These are phyloP conservation scores for Halesus radiatus DNA, from an alignment of 1,140 invertebrate genomes.

Conservation along the genomic window DNA sequence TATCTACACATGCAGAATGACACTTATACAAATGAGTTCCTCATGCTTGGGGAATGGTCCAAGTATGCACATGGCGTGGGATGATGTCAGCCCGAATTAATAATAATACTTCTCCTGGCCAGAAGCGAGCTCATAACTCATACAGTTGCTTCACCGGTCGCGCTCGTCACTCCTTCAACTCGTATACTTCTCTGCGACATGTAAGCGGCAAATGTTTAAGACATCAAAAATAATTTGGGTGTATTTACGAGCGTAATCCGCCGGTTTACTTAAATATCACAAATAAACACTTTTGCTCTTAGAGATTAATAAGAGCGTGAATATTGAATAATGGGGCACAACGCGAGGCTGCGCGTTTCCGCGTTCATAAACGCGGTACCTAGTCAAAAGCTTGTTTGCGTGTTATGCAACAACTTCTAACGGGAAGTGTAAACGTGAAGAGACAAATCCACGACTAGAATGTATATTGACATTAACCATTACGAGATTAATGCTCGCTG, in stretches of 20 bases:
- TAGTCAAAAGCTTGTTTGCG: background rate
- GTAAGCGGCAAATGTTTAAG: too few species aligned
- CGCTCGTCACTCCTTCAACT: background rate
- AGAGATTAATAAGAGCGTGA: background rate
- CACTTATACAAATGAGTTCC: too few species aligned
- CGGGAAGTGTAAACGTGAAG: background rate
- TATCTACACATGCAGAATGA: too few species aligned
- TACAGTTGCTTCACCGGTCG: conserved; percentile 1
- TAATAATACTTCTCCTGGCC: conserved; percentile 27
- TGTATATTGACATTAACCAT: conserved; percentile 20
- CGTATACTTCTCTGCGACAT: background rate
- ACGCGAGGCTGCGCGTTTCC: background rate
- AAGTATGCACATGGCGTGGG: conserved; percentile 21
- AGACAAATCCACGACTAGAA: background rate
- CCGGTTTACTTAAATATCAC: too few species aligned
- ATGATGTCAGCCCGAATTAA: conserved; percentile 29
- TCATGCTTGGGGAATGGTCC: background rate
- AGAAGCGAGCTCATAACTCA: conserved; percentile 2
- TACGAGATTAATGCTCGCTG: background rate
- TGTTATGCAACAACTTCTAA: background rate
- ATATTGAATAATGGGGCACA: background rate
- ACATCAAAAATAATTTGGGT: too few species aligned
- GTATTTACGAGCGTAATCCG: too few species aligned
- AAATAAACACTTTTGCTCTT: too few species aligned
- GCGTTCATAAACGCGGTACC: background rate